Base-by-base conservation (phyloP, 2,113 vertebrate species). In the Dipodomys merriami region DNA sequence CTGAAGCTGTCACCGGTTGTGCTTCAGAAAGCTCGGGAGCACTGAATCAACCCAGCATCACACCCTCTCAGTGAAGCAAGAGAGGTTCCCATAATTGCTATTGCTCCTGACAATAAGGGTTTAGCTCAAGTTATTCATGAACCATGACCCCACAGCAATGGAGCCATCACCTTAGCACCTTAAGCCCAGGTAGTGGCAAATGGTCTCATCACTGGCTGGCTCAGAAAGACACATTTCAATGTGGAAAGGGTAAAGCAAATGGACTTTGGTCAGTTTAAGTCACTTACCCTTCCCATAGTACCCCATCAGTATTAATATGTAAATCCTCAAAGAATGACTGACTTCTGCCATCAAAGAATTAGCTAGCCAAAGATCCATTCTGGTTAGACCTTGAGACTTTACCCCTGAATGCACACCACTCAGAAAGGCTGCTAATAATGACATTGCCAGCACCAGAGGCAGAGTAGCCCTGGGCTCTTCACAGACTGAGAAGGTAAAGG, bases 121-220 rank as follows among this genome's bases (percentile, higher is more conserved):
- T 68, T 46, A 39, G 10, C 1, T 25, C 49, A 44, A 7, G 33
- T 29, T 23, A 5, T 6, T 29, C 65, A 7, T 79, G 18, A 1
- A 57, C n/a, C 10, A 0, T 46, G 39, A 60, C 0, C 1, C 49
- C 12, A 3, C 12, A 33, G 20, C 29, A 2, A 73, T 20, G 60
- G 29, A 84, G 13, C 4, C 57, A 93, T 12, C 7, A 46, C 9
- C 13, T 30, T 3, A 68, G 29, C 11, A 33, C 44, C 10, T 68
- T 57, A 5, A 11, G 1, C 19, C 33, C 53, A 83, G 8, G 35
- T 16, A 2, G 11, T 39, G 30, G 64, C 15, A 49, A 49, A 49
- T 49, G 19, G 1, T 23, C 27, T 53, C 72, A 68, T 67, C 39
- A 27, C 0, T 30, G 11, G 15, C n/a, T 18, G 71, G 1, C 23